Evolutionary conservation across 2,797 vertebrate species (phyloP).

Genomic region (Pseudochirops corinnae): DNA sequence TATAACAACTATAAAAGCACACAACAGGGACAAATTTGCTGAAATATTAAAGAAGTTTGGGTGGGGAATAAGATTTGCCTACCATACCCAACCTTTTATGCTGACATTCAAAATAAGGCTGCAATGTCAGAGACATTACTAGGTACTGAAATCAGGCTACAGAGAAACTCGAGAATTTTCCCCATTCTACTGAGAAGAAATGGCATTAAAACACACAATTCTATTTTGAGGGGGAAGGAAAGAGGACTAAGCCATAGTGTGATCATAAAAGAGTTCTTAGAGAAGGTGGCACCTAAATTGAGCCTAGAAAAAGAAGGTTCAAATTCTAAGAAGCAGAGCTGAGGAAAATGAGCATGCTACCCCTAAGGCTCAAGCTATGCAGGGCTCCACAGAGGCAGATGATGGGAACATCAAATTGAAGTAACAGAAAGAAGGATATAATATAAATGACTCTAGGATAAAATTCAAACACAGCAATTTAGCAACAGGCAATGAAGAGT

Average conservation of each 20-base stretch:
- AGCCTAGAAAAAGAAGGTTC: not conserved
- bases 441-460: not conserved
- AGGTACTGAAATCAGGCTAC: not conserved
- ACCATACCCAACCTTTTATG: constrained; percentile 67
- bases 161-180: not conserved
- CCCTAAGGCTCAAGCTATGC: not conserved
- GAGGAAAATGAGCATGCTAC: not conserved
- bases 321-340: not conserved
- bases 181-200: not conserved
- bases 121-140: constrained; percentile 56
- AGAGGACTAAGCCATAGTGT: not conserved
- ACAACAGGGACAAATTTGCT: constrained; percentile 55
- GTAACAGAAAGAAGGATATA: not conserved
- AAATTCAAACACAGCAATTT: not conserved
- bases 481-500: not conserved
- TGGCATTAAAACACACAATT: not conserved
- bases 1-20: constrained; percentile 38
- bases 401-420: not conserved
- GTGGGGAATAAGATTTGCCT: constrained; percentile 47
- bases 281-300: not conserved
- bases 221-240: not conserved
- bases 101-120: constrained; percentile 65
- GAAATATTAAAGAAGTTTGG: constrained; percentile 55
- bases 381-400: not conserved
- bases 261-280: not conserved